A percentile compares a stretch with the other conserved stretches of the same genome.
These are phyloP conservation scores for Todus mexicanus DNA, from an alignment of 2,797 vertebrate genomes.

Conservation along the genomic window DNA sequence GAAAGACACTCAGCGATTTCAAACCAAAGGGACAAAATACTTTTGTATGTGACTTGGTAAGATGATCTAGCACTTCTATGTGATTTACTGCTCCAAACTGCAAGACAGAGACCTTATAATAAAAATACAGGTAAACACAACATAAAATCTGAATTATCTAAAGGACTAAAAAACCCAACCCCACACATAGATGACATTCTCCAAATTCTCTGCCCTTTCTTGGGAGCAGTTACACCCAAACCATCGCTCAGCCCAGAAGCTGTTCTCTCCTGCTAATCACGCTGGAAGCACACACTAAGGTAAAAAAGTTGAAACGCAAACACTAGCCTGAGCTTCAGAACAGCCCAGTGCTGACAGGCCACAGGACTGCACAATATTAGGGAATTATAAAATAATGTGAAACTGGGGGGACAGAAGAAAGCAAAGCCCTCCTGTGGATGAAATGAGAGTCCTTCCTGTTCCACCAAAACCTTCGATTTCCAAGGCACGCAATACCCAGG, in stretches of 20 bases:
- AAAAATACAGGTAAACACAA: slow-evolving; percentile 28
- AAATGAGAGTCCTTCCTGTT: not conserved
- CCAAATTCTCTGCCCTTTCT: slow-evolving; percentile 51
- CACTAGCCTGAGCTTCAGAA: not conserved
- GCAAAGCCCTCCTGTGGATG: not conserved
- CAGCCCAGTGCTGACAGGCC: not conserved
- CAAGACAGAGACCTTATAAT: not conserved
- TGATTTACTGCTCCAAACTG: not conserved
- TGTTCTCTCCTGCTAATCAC: not conserved
- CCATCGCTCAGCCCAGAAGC: slow-evolving; percentile 38
- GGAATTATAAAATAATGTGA: not conserved
- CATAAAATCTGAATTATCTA: slow-evolving; percentile 19
- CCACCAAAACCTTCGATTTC: not conserved
- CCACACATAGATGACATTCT: slow-evolving; percentile 51
- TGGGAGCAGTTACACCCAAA: slow-evolving; percentile 57
- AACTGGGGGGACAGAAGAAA: not conserved
- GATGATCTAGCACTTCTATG: not conserved
- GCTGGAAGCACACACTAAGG: not conserved
- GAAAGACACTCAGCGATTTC: not conserved
- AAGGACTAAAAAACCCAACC: slow-evolving; percentile 40
- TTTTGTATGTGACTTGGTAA: not conserved
- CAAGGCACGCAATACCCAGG: not conserved
- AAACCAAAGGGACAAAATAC: not conserved
- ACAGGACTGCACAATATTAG: not conserved
- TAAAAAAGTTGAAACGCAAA: not conserved